Evolutionary conservation across 2,797 vertebrate genomes (phyloP).

Genomic region (Diglossa cyanea): DNA sequence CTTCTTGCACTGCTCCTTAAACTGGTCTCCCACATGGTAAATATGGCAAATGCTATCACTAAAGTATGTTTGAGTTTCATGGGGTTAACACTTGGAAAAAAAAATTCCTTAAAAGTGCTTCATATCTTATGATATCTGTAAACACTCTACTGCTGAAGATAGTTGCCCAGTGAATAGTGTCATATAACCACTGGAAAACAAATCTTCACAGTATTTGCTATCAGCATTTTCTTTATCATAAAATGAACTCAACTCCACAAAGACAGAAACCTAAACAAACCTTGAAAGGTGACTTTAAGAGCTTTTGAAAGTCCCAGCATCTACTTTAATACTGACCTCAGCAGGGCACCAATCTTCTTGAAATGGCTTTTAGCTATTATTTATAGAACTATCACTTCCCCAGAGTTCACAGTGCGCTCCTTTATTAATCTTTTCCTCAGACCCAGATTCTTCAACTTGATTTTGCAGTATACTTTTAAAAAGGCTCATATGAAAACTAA

Average conservation of each 20-base stretch:
- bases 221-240: constrained; percentile 37
- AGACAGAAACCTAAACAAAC: constrained; percentile 52
- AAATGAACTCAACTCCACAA: constrained; percentile 30
- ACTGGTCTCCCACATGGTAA: not conserved
- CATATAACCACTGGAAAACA: constrained; percentile 1
- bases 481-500: constrained; percentile 41
- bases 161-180: constrained; percentile 36
- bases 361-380: constrained; percentile 58
- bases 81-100: constrained; percentile 27
- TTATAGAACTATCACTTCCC: constrained; percentile 41
- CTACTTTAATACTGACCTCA: constrained; percentile 39
- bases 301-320: constrained; percentile 28
- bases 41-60: not conserved
- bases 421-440: constrained; percentile 41
- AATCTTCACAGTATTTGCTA: constrained; percentile 40
- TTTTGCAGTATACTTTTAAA: constrained; percentile 38
- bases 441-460: constrained; percentile 14
- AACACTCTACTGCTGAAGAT: constrained; percentile 14
- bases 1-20: not conserved
- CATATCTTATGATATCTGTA: constrained; percentile 62
- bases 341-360: not conserved
- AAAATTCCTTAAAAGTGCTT: constrained; percentile 62
- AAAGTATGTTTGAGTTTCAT: constrained; percentile 52
- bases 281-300: constrained; percentile 32
- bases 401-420: not conserved